Evolutionary conservation across 2,797 vertebrate genomes (phyloP).

Genomic region (Brachymystax lenok): DNA sequence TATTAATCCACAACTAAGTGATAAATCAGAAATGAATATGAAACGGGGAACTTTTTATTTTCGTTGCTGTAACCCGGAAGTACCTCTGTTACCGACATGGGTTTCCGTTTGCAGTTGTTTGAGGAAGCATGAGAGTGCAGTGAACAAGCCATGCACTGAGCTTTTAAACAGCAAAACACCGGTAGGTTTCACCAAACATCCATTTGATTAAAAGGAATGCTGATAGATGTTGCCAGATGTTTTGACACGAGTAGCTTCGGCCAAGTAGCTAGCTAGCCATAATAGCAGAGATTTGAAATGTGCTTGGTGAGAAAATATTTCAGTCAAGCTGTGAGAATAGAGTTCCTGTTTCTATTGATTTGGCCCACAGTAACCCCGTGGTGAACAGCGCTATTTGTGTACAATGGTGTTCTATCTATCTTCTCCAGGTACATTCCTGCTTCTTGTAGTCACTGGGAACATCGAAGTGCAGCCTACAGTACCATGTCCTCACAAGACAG

Average conservation of each 20-base stretch:
- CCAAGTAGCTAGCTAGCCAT: neutral
- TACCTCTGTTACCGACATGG: neutral
- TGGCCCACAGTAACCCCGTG: neutral
- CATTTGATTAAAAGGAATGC: neutral
- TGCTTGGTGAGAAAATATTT: neutral
- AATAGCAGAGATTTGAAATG: neutral
- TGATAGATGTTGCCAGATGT: neutral
- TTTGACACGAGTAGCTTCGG: neutral
- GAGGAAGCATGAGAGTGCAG: neutral
- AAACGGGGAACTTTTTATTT: slow-evolving; percentile 1
- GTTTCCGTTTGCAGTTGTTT: neutral
- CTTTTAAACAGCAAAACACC: neutral
- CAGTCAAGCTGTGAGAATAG: neutral
- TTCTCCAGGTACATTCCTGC: neutral
- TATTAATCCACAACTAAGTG: neutral
- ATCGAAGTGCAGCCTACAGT: neutral
- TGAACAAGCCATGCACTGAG: neutral
- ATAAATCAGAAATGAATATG: neutral
- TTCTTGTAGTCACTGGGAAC: neutral
- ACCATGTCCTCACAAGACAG: slow-evolving; percentile 54
- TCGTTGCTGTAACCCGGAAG: neutral
- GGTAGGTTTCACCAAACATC: neutral
- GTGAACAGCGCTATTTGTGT: neutral
- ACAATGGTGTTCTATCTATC: neutral
- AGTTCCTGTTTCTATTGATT: neutral